These are phyloP conservation scores for Nasonia vitripennis DNA, from an alignment of 1,140 invertebrate genomes.

Conservation along the genomic window DNA sequence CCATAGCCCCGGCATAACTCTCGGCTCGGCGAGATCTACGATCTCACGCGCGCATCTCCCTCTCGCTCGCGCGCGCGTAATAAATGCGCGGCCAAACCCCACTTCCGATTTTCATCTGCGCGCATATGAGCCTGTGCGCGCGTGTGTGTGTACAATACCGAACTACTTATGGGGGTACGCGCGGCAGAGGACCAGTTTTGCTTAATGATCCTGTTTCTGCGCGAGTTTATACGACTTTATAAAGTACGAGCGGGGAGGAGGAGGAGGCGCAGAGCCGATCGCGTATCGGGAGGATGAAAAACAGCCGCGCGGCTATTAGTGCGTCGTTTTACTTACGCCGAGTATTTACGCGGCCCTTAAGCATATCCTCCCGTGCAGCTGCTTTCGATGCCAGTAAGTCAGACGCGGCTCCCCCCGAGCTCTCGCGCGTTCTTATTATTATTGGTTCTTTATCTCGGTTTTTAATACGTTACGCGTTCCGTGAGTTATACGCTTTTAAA, in stretches of 20 bases:
- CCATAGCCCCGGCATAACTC: constrained; percentile 53
- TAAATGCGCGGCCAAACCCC: constrained; percentile 40
- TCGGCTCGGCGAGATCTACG: constrained; percentile 56
- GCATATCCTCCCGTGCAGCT: background rate
- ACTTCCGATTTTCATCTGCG: constrained; percentile 35
- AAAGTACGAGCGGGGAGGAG: background rate
- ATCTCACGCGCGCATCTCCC: constrained; percentile 54
- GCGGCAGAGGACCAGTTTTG: background rate
- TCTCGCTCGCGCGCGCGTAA: constrained; percentile 42
- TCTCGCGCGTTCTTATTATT: background rate
- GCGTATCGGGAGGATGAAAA: background rate
- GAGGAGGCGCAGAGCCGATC: background rate
- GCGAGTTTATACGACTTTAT: constrained; percentile 15
- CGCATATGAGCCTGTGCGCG: background rate
- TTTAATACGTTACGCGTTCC: background rate
- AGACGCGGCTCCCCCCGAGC: background rate
- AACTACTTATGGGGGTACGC: too few relatives aligned
- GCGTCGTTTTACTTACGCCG: background rate
- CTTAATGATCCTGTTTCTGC: constrained; percentile 9
- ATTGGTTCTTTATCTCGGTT: background rate
- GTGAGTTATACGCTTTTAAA: background rate
- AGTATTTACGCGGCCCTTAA: too few relatives aligned
- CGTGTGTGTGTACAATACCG: background rate
- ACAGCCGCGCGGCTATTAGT: background rate
- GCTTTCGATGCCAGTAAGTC: background rate